phyloP scores from a whole-genome alignment of 2,888 invertebrate genomes.

The Sthenelais limicola region DNA sequence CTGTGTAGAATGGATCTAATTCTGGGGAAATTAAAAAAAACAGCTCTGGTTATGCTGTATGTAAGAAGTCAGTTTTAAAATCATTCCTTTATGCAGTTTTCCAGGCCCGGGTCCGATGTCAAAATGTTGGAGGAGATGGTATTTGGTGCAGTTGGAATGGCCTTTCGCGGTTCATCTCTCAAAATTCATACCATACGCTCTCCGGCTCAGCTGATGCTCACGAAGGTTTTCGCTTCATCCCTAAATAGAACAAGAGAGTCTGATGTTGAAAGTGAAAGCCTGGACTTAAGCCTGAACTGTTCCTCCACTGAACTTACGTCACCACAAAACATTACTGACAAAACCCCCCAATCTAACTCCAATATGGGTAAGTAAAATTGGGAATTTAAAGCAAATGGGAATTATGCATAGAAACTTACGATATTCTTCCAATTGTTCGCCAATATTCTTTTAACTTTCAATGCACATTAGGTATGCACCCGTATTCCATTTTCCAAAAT shows the following conservation, averaged over 20 bases:
- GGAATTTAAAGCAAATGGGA: no score
- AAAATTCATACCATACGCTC: conserved; percentile 83
- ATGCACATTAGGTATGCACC: no score
- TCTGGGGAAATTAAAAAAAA: no score
- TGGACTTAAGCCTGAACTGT: conserved; percentile 48
- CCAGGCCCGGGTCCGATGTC: conserved; percentile 43
- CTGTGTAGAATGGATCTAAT: no score
- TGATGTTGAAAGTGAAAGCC: conserved; percentile 46
- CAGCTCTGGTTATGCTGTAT: no score
- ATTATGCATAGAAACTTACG: no score
- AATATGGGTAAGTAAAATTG: conserved; percentile 19
- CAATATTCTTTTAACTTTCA: no score
- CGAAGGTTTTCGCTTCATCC: conserved; percentile 71
- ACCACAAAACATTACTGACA: conserved; percentile 13
- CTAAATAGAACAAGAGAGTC: conserved; percentile 60
- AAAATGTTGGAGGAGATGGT: conserved; percentile 87
- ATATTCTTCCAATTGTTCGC: no score
- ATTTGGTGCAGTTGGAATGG: conserved; percentile 92
- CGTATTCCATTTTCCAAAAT: no score
- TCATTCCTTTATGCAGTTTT: no score
- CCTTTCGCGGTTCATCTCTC: conserved; percentile 87
- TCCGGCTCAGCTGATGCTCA: conserved; percentile 73
- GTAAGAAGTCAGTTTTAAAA: no score
- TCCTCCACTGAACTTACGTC: conserved; percentile 6
- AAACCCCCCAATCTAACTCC: neutral